phyloP scores from a whole-genome alignment of 2,888 invertebrate genomes.

The Eucera pruinosa region DNA sequence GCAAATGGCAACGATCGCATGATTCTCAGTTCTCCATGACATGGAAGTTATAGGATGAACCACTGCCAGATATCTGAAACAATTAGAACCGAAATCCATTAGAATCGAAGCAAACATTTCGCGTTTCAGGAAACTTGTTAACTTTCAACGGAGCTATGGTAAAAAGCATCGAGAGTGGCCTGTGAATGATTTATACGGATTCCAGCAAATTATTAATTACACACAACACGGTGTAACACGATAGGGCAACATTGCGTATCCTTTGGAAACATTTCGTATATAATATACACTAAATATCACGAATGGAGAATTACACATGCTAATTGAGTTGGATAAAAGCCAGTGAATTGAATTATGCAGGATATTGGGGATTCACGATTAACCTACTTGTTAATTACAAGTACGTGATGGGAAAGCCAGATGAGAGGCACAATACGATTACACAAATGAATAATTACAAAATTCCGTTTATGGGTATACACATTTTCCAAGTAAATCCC shows the following conservation, averaged over 20 bases:
- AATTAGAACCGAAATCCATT: neutral
- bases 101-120: too few relatives aligned
- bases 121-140: neutral
- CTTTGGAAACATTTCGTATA: neutral
- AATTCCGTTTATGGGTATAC: neutral
- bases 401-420: conserved; percentile 1
- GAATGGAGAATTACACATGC: conserved; percentile 17
- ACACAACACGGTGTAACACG: too few relatives aligned
- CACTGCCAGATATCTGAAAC: conserved; percentile 91
- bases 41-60: conserved; percentile 96
- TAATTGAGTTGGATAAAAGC: conserved; percentile 46
- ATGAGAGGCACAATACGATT: neutral
- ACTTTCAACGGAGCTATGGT: too few relatives aligned
- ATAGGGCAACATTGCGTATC: neutral
- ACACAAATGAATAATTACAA: neutral
- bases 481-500: neutral
- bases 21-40: conserved; percentile 92
- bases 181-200: too few relatives aligned
- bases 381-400: conserved; percentile 42
- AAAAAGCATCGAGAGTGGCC: too few relatives aligned
- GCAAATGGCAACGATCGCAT: conserved; percentile 91
- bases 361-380: conserved; percentile 17
- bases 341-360: conserved; percentile 36
- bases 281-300: neutral
- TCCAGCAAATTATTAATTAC: too few relatives aligned